These are phyloP conservation scores for Eupithecia dodoneata DNA, from an alignment of 2,888 invertebrate genomes.

Conservation along the genomic window DNA sequence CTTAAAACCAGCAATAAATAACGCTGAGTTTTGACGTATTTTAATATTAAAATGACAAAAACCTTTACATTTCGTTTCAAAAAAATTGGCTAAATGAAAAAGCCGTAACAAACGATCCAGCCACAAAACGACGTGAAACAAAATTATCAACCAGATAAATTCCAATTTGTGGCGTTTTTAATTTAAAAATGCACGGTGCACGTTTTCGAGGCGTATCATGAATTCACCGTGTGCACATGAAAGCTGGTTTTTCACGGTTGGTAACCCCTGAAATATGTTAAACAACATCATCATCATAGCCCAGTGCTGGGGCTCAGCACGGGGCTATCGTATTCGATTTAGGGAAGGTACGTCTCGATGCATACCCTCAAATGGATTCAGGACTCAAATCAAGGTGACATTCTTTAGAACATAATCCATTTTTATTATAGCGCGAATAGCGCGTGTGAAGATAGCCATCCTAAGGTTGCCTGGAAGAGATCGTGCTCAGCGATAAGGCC, in stretches of 20 bases:
- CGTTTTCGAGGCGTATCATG: conserved; percentile 23
- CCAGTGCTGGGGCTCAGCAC: neutral
- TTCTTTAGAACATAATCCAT: neutral
- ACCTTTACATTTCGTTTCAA: neutral
- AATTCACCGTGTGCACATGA: conserved; percentile 14
- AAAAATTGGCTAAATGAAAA: neutral
- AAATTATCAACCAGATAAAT: conserved; percentile 33
- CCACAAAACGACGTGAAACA: conserved; percentile 5
- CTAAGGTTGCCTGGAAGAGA: too few relatives aligned
- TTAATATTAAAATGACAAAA: neutral
- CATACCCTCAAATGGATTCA: too few relatives aligned
- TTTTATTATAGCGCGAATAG: neutral
- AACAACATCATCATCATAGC: neutral
- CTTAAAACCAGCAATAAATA: neutral
- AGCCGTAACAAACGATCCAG: neutral
- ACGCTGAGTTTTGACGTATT: neutral
- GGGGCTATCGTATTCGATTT: too few relatives aligned
- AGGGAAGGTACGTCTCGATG: too few relatives aligned
- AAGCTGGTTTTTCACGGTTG: conserved; percentile 20
- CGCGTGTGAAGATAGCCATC: neutral
- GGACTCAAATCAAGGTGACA: neutral
- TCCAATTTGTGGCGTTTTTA: conserved; percentile 31
- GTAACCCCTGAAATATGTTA: conserved; percentile 22
- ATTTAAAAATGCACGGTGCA: conserved; percentile 33
- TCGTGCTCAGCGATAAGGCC: too few relatives aligned